A percentile compares a stretch with the other conserved stretches of the same genome.
phyloP scores from a whole-genome alignment of 1,140 invertebrate species.

The Drosophila chauvacae region DNA sequence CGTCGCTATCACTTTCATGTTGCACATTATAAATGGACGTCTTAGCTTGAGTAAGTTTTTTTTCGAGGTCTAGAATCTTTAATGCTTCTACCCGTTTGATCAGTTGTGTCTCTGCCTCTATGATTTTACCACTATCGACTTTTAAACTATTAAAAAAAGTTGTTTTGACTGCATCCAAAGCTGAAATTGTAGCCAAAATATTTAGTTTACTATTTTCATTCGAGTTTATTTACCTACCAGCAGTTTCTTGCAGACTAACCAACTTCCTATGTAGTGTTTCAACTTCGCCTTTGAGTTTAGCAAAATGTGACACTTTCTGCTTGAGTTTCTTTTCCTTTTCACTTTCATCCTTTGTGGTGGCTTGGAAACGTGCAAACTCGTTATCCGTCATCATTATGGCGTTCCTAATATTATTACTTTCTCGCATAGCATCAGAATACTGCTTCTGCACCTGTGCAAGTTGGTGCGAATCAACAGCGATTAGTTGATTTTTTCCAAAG shows the following conservation, averaged over 20 bases:
- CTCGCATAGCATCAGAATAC: slow-evolving; percentile 31
- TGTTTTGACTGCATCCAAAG: slow-evolving; percentile 80
- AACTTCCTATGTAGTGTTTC: slow-evolving; percentile 26
- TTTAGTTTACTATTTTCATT: background rate
- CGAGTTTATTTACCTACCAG: slow-evolving; percentile 22
- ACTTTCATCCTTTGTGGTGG: slow-evolving; percentile 17
- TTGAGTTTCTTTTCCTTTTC: slow-evolving; percentile 59
- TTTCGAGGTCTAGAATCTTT: background rate
- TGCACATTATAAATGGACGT: slow-evolving; percentile 44
- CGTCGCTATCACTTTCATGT: slow-evolving; percentile 45
- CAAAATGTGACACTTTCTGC: slow-evolving; percentile 49
- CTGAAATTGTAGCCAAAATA: slow-evolving; percentile 14
- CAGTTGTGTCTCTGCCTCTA: slow-evolving; percentile 30
- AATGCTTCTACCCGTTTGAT: background rate
- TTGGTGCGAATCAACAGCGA: slow-evolving; percentile 53
- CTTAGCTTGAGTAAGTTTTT: slow-evolving; percentile 19
- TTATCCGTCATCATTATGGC: slow-evolving; percentile 46
- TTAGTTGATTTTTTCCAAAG: slow-evolving; percentile 53
- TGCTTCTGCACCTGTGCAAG: slow-evolving; percentile 37
- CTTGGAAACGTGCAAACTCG: slow-evolving; percentile 60
- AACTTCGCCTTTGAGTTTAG: slow-evolving; percentile 46
- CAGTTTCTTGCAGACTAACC: slow-evolving; percentile 5
- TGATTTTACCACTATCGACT: slow-evolving; percentile 21
- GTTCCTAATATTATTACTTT: slow-evolving; percentile 54
- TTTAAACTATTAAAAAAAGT: slow-evolving; percentile 80